Conservation (phyloP, 2,797 vertebrate genomes). For the Lacerta agilis region DNA sequence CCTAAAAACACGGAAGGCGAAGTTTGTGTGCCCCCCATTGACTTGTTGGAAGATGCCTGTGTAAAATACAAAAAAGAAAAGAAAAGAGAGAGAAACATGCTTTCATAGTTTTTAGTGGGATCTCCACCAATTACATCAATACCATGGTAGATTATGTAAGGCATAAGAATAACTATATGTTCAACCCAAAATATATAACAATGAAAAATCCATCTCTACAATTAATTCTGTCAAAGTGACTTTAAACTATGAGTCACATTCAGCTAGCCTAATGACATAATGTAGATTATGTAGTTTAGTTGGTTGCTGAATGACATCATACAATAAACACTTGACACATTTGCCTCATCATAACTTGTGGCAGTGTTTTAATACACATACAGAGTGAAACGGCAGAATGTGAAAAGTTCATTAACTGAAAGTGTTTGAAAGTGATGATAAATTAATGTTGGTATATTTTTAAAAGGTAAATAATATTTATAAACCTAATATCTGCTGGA, state of each 20-base stretch:
- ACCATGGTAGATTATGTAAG: not conserved
- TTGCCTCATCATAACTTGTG: too few species aligned
- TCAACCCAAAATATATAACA: not conserved
- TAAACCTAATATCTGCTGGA: too few species aligned
- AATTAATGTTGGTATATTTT: not conserved
- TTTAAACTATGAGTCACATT: slow-evolving; percentile 6
- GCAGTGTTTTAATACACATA: too few species aligned
- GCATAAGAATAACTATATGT: not conserved
- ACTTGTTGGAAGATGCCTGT: too few species aligned
- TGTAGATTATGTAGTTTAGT: too few species aligned
- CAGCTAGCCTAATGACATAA: not conserved
- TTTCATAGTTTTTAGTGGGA: slow-evolving; percentile 34
- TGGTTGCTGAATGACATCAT: too few species aligned
- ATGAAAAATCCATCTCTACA: not conserved
- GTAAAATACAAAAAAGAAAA: too few species aligned
- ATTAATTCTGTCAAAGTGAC: slow-evolving; percentile 16
- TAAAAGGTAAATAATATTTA: too few species aligned
- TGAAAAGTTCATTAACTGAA: too few species aligned
- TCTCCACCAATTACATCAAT: not conserved
- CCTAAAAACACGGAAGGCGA: too few species aligned
- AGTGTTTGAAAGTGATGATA: too few species aligned
- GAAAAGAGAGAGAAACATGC: slow-evolving; percentile 1
- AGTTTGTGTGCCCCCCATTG: too few species aligned
- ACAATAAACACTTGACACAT: not conserved
- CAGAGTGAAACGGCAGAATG: not conserved